Evolutionary conservation across 2,888 invertebrate species (phyloP).

Genomic region (Ametastegia equiseti): DNA sequence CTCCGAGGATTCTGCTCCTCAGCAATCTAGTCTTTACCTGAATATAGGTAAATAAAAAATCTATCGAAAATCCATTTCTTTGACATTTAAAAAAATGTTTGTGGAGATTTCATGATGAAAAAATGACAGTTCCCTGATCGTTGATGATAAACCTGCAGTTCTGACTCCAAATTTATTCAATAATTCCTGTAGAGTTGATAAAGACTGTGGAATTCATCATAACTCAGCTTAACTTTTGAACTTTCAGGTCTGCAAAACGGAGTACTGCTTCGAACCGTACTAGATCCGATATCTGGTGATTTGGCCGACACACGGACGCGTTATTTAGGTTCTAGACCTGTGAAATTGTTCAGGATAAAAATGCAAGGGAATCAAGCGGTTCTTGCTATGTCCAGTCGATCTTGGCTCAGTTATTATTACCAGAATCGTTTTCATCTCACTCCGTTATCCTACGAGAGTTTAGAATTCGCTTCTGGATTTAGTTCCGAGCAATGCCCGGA

Average conservation of each 20-base stretch:
- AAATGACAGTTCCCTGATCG: slow-evolving; percentile 49
- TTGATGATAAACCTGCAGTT: slow-evolving; percentile 51
- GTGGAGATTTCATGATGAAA: slow-evolving; percentile 47
- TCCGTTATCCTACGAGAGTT: slow-evolving; percentile 95
- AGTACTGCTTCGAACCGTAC: slow-evolving; percentile 92
- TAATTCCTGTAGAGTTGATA: slow-evolving; percentile 2
- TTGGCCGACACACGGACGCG: slow-evolving; percentile 97
- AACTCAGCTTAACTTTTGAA: neutral
- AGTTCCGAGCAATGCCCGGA: slow-evolving; percentile 98
- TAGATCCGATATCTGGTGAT: slow-evolving; percentile 97
- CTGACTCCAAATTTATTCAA: slow-evolving; percentile 48
- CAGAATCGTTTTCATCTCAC: slow-evolving; percentile 98
- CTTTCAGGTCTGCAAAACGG: slow-evolving; percentile 91
- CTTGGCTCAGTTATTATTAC: slow-evolving; percentile 99
- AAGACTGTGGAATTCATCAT: neutral
- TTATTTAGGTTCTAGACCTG: slow-evolving; percentile 96
- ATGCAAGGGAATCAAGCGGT: slow-evolving; percentile 99
- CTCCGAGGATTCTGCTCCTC: slow-evolving; percentile 78
- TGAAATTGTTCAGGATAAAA: slow-evolving; percentile 95
- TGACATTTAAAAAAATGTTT: neutral
- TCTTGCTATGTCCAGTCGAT: slow-evolving; percentile 97
- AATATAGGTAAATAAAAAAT: slow-evolving; percentile 84
- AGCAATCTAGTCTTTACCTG: slow-evolving; percentile 89
- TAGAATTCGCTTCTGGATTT: slow-evolving; percentile 99
- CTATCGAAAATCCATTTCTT: neutral